Evolutionary conservation across 2,113 vertebrate genomes (phyloP).

Genomic region (Microtus montanus): DNA sequence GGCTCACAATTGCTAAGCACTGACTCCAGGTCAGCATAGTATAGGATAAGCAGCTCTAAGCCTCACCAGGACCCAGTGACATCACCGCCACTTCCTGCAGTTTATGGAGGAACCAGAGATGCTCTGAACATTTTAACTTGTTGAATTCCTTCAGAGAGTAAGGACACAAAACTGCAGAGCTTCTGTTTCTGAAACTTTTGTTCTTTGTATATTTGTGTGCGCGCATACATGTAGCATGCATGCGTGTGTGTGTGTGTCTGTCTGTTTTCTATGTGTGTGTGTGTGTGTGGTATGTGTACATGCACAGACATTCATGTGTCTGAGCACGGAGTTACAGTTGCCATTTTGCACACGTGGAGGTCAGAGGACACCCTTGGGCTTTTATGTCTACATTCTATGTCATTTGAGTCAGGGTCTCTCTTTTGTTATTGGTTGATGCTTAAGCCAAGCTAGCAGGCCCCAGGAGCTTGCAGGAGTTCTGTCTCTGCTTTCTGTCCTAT

Average conservation of each 20-base stretch:
- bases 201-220: neutral
- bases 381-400: neutral
- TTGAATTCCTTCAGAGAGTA: neutral
- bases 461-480: neutral
- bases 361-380: neutral
- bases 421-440: neutral
- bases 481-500: neutral
- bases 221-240: no score
- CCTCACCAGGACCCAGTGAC: neutral
- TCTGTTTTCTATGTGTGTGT: neutral
- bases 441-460: neutral
- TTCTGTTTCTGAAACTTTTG: neutral
- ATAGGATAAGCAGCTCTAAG: neutral
- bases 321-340: neutral
- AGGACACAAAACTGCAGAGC: neutral
- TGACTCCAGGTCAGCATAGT: neutral
- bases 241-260: neutral
- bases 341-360: neutral
- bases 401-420: neutral
- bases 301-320: neutral
- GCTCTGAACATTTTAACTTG: neutral
- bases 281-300: no score
- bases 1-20: neutral
- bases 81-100: neutral
- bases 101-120: neutral